Percentiles rank a stretch among this genome's conserved stretches.
Evolutionary conservation across 2,113 vertebrate species (phyloP).

Genomic region (Theristicus caerulescens): DNA sequence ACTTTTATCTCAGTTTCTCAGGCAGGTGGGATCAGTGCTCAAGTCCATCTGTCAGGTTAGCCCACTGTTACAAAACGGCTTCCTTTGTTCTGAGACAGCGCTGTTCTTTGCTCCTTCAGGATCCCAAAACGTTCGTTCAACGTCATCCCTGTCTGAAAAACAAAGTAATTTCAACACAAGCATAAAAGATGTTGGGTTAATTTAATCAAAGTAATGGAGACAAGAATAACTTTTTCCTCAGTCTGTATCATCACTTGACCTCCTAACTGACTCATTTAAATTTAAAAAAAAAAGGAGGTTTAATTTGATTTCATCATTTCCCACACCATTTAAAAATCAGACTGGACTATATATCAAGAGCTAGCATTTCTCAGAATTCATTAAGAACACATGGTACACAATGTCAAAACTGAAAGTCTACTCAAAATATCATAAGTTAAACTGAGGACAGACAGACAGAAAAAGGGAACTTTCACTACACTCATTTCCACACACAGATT

Average conservation of each 20-base stretch:
- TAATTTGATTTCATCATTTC: background rate
- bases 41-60: slow-evolving; percentile 40
- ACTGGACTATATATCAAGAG: background rate
- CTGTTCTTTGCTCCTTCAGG: slow-evolving; percentile 87
- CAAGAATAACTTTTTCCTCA: background rate
- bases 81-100: slow-evolving; percentile 82
- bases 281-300: background rate
- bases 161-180: background rate
- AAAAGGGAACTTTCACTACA: background rate
- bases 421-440: background rate
- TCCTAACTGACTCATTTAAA: background rate
- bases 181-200: background rate
- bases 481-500: background rate
- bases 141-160: slow-evolving; percentile 88
- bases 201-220: background rate
- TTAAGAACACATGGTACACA: background rate
- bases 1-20: slow-evolving; percentile 34
- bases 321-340: background rate
- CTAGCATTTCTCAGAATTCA: background rate
- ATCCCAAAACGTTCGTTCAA: slow-evolving; percentile 94
- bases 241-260: background rate
- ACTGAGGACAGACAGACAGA: background rate
- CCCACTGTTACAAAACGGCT: slow-evolving; percentile 93
- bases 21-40: slow-evolving; percentile 4
- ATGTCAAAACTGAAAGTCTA: background rate